These are phyloP conservation scores for Dioctria rufipes DNA, from an alignment of 2,888 invertebrate species.

Conservation along the genomic window DNA sequence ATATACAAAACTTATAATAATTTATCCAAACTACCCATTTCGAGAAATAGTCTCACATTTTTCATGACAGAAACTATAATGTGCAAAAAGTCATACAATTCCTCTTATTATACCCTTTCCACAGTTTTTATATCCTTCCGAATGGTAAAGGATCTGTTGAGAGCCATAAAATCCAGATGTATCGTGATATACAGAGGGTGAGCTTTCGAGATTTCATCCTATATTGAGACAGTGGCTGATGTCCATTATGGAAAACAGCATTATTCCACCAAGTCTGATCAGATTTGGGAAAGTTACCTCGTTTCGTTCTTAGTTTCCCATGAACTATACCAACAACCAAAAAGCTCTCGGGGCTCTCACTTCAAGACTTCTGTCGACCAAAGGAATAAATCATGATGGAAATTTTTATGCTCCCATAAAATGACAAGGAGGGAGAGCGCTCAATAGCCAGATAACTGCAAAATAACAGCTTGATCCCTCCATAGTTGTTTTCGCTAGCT, in stretches of 20 bases:
- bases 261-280: slow-evolving; percentile 8
- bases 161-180: slow-evolving; percentile 42
- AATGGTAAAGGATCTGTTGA: background rate
- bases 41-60: slow-evolving; percentile 40
- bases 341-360: background rate
- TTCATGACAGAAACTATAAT: slow-evolving; percentile 22
- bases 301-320: slow-evolving; percentile 17
- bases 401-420: slow-evolving; percentile 54
- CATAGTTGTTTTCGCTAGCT: slow-evolving; percentile 41
- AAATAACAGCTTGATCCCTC: slow-evolving; percentile 55
- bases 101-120: background rate
- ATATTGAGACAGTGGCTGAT: slow-evolving; percentile 45
- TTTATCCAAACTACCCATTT: slow-evolving; percentile 21
- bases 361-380: slow-evolving; percentile 9
- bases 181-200: slow-evolving; percentile 23
- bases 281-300: slow-evolving; percentile 18
- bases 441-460: slow-evolving; percentile 54
- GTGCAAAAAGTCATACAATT: slow-evolving; percentile 37
- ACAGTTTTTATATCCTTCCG: background rate
- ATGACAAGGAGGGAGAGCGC: slow-evolving; percentile 42
- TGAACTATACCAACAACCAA: background rate
- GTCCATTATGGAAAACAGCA: slow-evolving; percentile 39
- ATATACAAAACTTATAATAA: slow-evolving; percentile 26
- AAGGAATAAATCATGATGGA: slow-evolving; percentile 51
- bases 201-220: slow-evolving; percentile 17